Conservation (phyloP, 2,113 vertebrate species). For the Astatoreochromis straeleni region DNA sequence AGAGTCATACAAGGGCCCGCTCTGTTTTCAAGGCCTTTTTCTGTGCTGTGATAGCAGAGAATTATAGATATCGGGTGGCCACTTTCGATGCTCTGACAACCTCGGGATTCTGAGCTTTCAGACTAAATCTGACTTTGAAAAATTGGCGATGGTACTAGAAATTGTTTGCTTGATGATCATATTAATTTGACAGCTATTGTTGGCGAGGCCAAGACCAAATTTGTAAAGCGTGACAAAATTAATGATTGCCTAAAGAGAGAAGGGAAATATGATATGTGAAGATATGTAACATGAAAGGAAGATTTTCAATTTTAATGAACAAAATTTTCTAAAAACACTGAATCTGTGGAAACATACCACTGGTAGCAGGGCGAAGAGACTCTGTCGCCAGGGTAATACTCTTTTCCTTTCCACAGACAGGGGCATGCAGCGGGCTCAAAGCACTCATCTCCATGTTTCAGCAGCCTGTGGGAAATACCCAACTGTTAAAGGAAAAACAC, state of each 20-base stretch:
- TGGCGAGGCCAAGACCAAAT: not conserved
- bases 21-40: constrained; percentile 37
- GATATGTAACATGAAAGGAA: not conserved
- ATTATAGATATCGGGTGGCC: constrained; percentile 61
- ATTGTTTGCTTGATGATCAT: constrained; percentile 3
- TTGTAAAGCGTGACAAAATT: not conserved
- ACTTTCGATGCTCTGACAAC: constrained; percentile 17
- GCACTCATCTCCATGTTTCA: constrained; percentile 88
- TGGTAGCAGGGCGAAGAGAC: constrained; percentile 87
- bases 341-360: constrained; percentile 74
- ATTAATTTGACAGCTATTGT: not conserved
- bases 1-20: constrained; percentile 44
- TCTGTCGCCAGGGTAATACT: constrained; percentile 90
- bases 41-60: constrained; percentile 19
- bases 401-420: constrained; percentile 94
- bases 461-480: constrained; percentile 67
- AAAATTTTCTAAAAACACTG: not conserved
- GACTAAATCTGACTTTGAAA: constrained; percentile 6
- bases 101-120: constrained; percentile 6
- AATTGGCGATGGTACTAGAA: constrained; percentile 3
- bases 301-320: not conserved
- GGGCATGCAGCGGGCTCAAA: constrained; percentile 84
- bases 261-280: not conserved
- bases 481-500: not conserved
- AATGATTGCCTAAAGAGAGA: not conserved